Percentiles rank a stretch among this genome's conserved stretches.
Evolutionary conservation across 2,888 invertebrate genomes (phyloP).

Genomic region (Lithophane socia): DNA sequence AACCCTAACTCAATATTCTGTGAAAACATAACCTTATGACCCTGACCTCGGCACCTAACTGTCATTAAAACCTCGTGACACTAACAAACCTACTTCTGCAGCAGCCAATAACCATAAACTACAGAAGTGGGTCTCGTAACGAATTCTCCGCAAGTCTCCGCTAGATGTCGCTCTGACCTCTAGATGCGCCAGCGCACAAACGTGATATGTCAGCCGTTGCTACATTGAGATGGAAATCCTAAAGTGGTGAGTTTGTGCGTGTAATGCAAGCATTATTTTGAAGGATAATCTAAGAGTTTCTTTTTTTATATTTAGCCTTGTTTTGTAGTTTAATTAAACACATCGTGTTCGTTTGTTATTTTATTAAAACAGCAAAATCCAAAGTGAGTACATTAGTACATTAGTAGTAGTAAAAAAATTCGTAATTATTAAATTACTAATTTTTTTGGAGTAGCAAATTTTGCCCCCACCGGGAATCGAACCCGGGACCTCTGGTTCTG

Average conservation of each 20-base stretch:
- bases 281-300: constrained; percentile 8
- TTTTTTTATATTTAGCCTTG: not conserved
- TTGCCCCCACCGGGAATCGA: no score
- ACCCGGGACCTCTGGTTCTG: no score
- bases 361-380: no score
- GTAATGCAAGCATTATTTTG: constrained; percentile 32
- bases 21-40: not conserved
- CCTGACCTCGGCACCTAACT: not conserved
- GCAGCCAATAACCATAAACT: constrained; percentile 48
- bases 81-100: not conserved
- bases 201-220: constrained; percentile 84
- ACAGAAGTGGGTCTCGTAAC: constrained; percentile 77
- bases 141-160: constrained; percentile 73
- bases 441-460: no score
- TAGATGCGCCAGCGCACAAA: constrained; percentile 72
- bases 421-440: no score
- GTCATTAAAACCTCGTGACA: not conserved
- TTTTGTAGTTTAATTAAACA: not conserved
- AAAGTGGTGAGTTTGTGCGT: constrained; percentile 19
- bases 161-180: constrained; percentile 74
- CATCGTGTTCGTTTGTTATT: not conserved
- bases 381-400: not conserved
- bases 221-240: constrained; percentile 60
- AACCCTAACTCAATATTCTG: no score
- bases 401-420: no score